phyloP scores from a whole-genome alignment of 2,888 invertebrate genomes.

The Lepidocyrtinus sp. region DNA sequence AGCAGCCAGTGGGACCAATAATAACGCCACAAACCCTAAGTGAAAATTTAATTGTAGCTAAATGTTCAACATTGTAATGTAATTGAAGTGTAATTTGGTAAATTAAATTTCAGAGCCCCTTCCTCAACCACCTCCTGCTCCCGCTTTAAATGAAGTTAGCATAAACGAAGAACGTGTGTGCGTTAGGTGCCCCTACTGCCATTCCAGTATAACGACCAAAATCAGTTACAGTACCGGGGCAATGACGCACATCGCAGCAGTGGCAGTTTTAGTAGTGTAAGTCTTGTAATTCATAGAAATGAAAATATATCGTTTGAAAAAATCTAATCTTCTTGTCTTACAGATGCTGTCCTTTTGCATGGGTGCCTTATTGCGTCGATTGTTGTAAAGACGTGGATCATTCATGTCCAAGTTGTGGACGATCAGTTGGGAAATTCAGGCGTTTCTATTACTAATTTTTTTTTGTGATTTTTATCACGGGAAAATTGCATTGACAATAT shows the following conservation, averaged over 20 bases:
- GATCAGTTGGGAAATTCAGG: constrained; percentile 30
- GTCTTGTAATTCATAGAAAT: not conserved
- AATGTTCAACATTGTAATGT: no score
- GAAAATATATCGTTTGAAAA: not conserved
- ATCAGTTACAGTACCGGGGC: constrained; percentile 32
- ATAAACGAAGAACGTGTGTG: constrained; percentile 38
- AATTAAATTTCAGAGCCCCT: constrained; percentile 37
- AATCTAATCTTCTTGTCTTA: not conserved
- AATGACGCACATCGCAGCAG: constrained; percentile 52
- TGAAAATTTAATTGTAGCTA: not conserved
- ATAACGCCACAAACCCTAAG: not conserved
- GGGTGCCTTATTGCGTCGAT: constrained; percentile 29
- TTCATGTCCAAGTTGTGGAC: constrained; percentile 27
- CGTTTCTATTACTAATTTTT: constrained; percentile 1
- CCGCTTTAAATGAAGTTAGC: constrained; percentile 28
- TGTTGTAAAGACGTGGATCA: constrained; percentile 50
- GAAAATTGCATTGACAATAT: not conserved
- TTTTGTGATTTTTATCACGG: not conserved
- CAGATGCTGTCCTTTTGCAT: constrained; percentile 37
- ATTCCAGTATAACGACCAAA: constrained; percentile 34
- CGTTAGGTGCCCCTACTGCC: constrained; percentile 58
- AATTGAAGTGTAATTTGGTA: no score
- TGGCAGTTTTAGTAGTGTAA: constrained; percentile 42
- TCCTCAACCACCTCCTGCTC: constrained; percentile 34
- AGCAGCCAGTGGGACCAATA: constrained; percentile 5